Conservation (phyloP, 1,140 invertebrate species). For the Brachionus rubens region DNA sequence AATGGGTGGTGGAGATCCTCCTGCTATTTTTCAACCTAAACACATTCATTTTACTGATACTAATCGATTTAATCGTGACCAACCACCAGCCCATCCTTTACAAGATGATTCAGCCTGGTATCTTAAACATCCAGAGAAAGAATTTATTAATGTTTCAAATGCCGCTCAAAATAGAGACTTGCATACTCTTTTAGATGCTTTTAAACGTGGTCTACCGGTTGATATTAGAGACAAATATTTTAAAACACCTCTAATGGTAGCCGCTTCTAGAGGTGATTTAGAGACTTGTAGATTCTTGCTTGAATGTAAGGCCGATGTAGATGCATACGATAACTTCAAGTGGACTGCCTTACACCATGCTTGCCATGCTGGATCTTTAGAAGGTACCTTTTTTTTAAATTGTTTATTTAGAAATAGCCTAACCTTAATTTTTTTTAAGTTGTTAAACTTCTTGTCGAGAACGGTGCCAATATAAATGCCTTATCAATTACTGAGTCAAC, state of each 20-base stretch:
- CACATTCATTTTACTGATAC: slow-evolving; percentile 58
- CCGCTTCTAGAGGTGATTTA: slow-evolving; percentile 54
- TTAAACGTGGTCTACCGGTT: slow-evolving; percentile 54
- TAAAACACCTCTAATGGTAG: slow-evolving; percentile 61
- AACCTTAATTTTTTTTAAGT: background rate
- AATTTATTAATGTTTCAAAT: slow-evolving; percentile 59
- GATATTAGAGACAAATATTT: slow-evolving; percentile 60
- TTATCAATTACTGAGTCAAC: slow-evolving; percentile 58
- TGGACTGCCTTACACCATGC: slow-evolving; percentile 62
- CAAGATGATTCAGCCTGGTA: slow-evolving; percentile 61
- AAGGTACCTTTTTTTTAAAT: slow-evolving; percentile 26
- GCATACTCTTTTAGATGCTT: slow-evolving; percentile 55
- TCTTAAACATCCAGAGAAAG: slow-evolving; percentile 55
- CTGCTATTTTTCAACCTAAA: slow-evolving; percentile 54
- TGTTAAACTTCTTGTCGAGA: slow-evolving; percentile 37
- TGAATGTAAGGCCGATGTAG: slow-evolving; percentile 56
- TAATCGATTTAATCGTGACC: slow-evolving; percentile 57
- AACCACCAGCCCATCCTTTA: slow-evolving; percentile 57
- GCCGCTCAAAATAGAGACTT: slow-evolving; percentile 48
- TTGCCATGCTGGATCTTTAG: slow-evolving; percentile 54
- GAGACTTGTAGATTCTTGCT: slow-evolving; percentile 58
- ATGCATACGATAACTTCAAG: slow-evolving; percentile 60
- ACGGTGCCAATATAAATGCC: slow-evolving; percentile 56
- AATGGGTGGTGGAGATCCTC: slow-evolving; percentile 55
- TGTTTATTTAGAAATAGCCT: too few relatives aligned